Percentiles rank a stretch among this genome's conserved stretches.
Conservation (phyloP, 2,797 vertebrate species). For the Argentina silus region DNA sequence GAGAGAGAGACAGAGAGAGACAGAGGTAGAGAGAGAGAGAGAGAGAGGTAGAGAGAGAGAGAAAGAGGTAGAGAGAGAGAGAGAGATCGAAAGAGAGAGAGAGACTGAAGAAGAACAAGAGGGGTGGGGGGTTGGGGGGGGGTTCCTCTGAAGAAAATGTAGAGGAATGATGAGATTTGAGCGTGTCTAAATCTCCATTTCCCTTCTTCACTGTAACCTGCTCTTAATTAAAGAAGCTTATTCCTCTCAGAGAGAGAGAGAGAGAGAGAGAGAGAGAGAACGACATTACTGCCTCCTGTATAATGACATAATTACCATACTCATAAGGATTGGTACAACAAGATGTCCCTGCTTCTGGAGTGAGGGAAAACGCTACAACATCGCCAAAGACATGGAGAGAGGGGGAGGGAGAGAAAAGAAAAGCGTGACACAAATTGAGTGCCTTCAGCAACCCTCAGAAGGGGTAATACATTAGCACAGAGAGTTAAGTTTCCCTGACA, state of each 20-base stretch:
- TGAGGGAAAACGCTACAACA: not conserved
- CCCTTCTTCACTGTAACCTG: slow-evolving; percentile 77
- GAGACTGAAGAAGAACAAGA: slow-evolving; percentile 44
- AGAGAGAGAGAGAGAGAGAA: slow-evolving; percentile 27
- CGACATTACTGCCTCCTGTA: slow-evolving; percentile 70
- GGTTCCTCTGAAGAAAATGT: slow-evolving; percentile 43
- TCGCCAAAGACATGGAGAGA: not conserved
- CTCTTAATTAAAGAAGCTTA: slow-evolving; percentile 82
- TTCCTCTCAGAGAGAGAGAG: slow-evolving; percentile 4
- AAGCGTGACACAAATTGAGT: slow-evolving; percentile 20
- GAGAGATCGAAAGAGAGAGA: slow-evolving; percentile 26
- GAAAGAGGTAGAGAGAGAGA: slow-evolving; percentile 1
- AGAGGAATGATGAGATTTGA: slow-evolving; percentile 70
- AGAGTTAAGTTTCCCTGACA: slow-evolving; percentile 13
- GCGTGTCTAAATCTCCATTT: slow-evolving; percentile 74
- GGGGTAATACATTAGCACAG: slow-evolving; percentile 19
- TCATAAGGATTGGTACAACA: slow-evolving; percentile 67
- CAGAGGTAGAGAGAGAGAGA: no score
- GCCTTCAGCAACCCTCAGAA: slow-evolving; percentile 12
- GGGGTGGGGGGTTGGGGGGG: slow-evolving; percentile 23
- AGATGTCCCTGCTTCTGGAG: slow-evolving; percentile 34
- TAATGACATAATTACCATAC: slow-evolving; percentile 82
- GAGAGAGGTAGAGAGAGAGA: no score
- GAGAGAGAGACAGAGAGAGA: no score
- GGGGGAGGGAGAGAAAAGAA: not conserved